Evolutionary conservation across 2,888 invertebrate species (phyloP).

Genomic region (Atrina japonica): DNA sequence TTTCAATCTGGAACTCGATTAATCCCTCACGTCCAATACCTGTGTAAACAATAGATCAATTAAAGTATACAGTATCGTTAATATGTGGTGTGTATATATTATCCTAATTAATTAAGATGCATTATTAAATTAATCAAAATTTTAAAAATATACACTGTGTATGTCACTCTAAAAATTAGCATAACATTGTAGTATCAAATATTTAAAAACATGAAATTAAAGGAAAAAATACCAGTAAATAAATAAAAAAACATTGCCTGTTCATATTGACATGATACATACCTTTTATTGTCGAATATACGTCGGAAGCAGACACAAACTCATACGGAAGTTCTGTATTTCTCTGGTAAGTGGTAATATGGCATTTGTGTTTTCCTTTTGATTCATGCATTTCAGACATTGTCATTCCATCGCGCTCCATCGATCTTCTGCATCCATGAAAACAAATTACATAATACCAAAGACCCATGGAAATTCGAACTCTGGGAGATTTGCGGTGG

Average conservation of each 20-base stretch:
- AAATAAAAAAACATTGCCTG: no score
- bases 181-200: neutral
- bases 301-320: neutral
- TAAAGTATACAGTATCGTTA: no score
- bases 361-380: neutral
- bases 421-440: neutral
- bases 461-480: conserved; percentile 2
- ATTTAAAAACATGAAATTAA: neutral
- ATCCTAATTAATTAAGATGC: no score
- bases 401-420: neutral
- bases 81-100: no score
- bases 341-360: neutral
- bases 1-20: conserved; percentile 12
- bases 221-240: no score
- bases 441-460: conserved; percentile 19
- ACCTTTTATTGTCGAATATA: conserved; percentile 1
- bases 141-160: no score
- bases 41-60: no score
- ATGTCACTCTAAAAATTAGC: no score
- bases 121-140: no score
- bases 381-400: neutral
- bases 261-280: no score
- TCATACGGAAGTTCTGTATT: neutral
- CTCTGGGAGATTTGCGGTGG: neutral
- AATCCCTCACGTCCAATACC: neutral